phyloP scores from a whole-genome alignment of 2,797 vertebrate species.

The Lacerta viridis region DNA sequence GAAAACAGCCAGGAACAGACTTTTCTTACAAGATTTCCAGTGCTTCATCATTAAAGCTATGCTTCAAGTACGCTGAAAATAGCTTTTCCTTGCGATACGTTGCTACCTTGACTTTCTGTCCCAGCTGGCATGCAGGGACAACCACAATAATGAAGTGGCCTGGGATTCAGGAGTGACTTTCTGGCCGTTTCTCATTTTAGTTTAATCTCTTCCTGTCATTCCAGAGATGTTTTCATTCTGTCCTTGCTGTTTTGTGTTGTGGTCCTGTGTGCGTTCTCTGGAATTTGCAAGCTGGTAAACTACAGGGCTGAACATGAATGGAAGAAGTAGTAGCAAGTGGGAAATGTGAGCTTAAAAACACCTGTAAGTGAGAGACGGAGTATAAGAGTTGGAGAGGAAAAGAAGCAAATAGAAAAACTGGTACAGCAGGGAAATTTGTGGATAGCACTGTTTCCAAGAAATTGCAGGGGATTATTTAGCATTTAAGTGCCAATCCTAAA shows the following conservation, averaged over 20 bases:
- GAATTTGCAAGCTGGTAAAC: slow-evolving; percentile 17
- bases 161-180: slow-evolving; percentile 42
- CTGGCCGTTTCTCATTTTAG: slow-evolving; percentile 12
- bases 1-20: slow-evolving; percentile 19
- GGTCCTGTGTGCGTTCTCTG: slow-evolving; percentile 14
- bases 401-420: slow-evolving; percentile 32
- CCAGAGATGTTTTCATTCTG: slow-evolving; percentile 11
- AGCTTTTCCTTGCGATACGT: slow-evolving; percentile 24
- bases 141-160: slow-evolving; percentile 21
- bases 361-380: neutral
- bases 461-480: slow-evolving; percentile 49
- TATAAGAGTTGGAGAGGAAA: slow-evolving; percentile 54
- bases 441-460: slow-evolving; percentile 28
- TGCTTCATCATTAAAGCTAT: slow-evolving; percentile 35
- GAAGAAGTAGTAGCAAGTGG: slow-evolving; percentile 13
- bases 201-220: slow-evolving; percentile 15
- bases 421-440: slow-evolving; percentile 63
- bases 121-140: slow-evolving; percentile 29
- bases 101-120: slow-evolving; percentile 31
- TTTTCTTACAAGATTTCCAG: slow-evolving; percentile 37
- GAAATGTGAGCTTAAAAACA: slow-evolving; percentile 34
- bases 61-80: slow-evolving; percentile 32
- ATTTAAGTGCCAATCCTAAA: slow-evolving; percentile 30
- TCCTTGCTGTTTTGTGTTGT: slow-evolving; percentile 29
- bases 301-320: slow-evolving; percentile 20